Evolutionary conservation across 2,888 invertebrate species (phyloP).

Genomic region (Cylindroiulus punctatus): DNA sequence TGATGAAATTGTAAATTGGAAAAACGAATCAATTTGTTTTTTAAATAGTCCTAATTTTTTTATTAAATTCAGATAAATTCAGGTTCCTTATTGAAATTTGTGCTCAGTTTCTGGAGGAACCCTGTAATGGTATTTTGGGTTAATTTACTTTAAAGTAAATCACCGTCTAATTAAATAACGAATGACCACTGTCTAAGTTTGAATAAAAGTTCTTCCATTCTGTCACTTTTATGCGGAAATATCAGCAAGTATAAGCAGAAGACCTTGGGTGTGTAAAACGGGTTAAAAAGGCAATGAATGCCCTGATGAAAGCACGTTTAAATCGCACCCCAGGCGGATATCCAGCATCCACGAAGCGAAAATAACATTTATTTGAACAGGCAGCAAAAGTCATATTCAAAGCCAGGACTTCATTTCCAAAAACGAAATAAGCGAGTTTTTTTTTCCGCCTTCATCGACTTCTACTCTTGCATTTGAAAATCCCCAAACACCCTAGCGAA

Average conservation of each 20-base stretch:
- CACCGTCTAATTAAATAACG: too few relatives aligned
- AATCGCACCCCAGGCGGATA: conserved; percentile 40
- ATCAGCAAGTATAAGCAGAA: neutral
- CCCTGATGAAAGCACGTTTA: conserved; percentile 43
- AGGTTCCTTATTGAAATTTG: too few relatives aligned
- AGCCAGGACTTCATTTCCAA: conserved; percentile 36
- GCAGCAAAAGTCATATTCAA: conserved; percentile 42
- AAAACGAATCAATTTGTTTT: too few relatives aligned
- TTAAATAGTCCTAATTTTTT: too few relatives aligned
- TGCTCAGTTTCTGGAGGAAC: too few relatives aligned
- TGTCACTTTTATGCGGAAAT: neutral
- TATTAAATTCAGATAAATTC: too few relatives aligned
- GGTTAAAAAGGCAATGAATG: conserved; percentile 34
- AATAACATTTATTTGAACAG: conserved; percentile 47
- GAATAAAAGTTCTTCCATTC: too few relatives aligned
- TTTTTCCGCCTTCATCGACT: neutral
- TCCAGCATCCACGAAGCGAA: conserved; percentile 47
- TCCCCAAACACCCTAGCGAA: conserved; percentile 11
- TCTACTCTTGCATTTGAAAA: conserved; percentile 18
- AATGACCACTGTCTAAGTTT: too few relatives aligned
- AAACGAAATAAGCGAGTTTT: conserved; percentile 34
- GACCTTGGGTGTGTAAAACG: neutral
- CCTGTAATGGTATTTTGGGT: too few relatives aligned
- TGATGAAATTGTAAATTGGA: too few relatives aligned
- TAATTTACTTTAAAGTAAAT: too few relatives aligned